These are phyloP conservation scores for Limnephilus marmoratus DNA, from an alignment of 2,888 invertebrate genomes.

Conservation along the genomic window DNA sequence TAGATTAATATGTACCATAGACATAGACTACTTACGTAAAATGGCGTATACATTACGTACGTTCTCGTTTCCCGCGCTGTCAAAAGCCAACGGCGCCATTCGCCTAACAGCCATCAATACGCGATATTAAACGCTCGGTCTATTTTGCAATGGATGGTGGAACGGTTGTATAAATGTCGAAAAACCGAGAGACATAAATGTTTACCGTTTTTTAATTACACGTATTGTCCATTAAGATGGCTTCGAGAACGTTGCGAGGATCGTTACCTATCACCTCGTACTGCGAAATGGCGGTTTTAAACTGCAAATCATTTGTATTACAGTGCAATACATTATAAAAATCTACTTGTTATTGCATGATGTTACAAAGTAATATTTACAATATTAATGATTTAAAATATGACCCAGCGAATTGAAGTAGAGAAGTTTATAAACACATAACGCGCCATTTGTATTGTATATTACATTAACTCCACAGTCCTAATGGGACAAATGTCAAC, in stretches of 20 bases:
- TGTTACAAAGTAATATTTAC: neutral
- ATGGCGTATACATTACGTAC: neutral
- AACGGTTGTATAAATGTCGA: neutral
- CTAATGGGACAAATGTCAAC: too few species aligned
- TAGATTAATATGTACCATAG: neutral
- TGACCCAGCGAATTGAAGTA: too few species aligned
- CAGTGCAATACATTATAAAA: neutral
- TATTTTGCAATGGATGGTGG: neutral
- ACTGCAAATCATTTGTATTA: neutral
- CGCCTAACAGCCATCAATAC: neutral
- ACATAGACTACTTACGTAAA: neutral
- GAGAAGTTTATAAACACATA: too few species aligned
- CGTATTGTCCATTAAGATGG: conserved; percentile 52
- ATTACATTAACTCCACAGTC: too few species aligned
- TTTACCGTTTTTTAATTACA: conserved; percentile 51
- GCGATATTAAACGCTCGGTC: neutral
- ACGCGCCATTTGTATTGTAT: too few species aligned
- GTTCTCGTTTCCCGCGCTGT: neutral
- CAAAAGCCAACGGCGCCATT: neutral
- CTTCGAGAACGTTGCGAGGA: conserved; percentile 22
- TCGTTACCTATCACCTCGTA: neutral
- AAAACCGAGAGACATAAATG: conserved; percentile 10
- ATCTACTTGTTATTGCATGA: neutral
- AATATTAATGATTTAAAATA: too few species aligned
- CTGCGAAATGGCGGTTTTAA: neutral